Evolutionary conservation across 1,140 invertebrate species (phyloP), one percentile per base, ranked within the genome.

Genomic region (Eciton burchellii): DNA sequence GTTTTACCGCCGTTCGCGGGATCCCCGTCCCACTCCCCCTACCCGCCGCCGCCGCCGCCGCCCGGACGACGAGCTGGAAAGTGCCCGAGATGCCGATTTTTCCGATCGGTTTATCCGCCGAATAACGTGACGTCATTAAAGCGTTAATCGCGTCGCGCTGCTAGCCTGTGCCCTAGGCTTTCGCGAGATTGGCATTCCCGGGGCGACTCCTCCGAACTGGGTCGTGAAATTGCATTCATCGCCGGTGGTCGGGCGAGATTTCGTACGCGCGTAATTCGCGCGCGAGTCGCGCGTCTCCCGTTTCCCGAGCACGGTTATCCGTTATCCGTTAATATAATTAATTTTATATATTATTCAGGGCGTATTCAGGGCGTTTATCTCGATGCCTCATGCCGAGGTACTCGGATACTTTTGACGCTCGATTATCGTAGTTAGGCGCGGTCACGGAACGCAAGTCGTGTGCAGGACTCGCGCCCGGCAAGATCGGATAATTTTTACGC

Each of bases 91-190:
- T 63, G 63, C 41, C 74, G 74, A 79, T 70, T 79, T 79, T 79
- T 79, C n/a, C 74, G 74, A 79, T 79, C 65, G 74, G 74, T 63
- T 79, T 79, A 79, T 79, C 74, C 63, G 41, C 63, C 74, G 74
- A 79, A 68, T 79, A 79, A 79, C n/a, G 74, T 79, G 74, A 79
- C 56, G 74, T 79, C 74, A 79, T 79, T 79, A 79, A 79, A 79
- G 70, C 74, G 63, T 68, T 79, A 79, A 79, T 79, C 74, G 72
- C 72, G 74, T 79, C 19, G 63, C 24, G 63, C 9, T 49, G 45
- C 74, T n/a, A n/a, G n/a, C 74, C n/a, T 29, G 35, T 49, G 74
- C 74, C n/a, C n/a, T n/a, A n/a, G 52, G 74, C 68, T 70, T 54
- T 79, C 65, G 63, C 56, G 63, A 79, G 70, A 79, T 79, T 79